phyloP scores from a whole-genome alignment of 2,797 vertebrate genomes.

The Nannoperca australis region DNA sequence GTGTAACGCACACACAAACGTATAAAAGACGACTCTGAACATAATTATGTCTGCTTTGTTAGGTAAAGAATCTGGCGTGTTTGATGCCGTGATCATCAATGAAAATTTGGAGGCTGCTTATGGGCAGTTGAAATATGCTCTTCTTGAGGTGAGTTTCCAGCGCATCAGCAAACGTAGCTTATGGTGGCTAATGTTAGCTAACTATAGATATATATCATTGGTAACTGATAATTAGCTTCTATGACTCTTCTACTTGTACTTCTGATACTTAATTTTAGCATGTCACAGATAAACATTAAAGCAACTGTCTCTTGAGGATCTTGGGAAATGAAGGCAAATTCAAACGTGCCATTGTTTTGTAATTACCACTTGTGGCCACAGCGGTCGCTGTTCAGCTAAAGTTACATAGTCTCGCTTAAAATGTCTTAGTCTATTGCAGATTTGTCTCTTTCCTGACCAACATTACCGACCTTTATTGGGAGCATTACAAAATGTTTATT shows the following conservation, averaged over 20 bases:
- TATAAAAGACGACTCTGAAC: not conserved
- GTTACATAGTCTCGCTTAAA: not conserved
- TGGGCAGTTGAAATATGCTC: constrained; percentile 81
- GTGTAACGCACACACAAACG: not conserved
- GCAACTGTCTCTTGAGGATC: not conserved
- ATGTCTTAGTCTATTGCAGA: not conserved
- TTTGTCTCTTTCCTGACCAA: constrained; percentile 2
- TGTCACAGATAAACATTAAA: constrained; percentile 1
- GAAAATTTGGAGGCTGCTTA: constrained; percentile 92
- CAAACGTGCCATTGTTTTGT: not conserved
- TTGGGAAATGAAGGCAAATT: not conserved
- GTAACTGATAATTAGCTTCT: no score
- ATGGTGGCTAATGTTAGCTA: no score
- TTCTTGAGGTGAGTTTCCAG: constrained; percentile 87
- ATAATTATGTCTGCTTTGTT: not conserved
- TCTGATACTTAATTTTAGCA: not conserved
- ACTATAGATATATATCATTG: no score
- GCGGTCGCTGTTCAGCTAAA: not conserved
- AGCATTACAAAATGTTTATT: not conserved
- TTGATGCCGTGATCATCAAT: constrained; percentile 92
- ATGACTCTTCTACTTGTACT: no score
- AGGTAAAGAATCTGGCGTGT: constrained; percentile 93
- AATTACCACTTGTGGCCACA: not conserved
- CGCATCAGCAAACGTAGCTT: not conserved
- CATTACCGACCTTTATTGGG: not conserved